Conservation (phyloP, 2,113 vertebrate genomes). For the Ammodytes marinus region DNA sequence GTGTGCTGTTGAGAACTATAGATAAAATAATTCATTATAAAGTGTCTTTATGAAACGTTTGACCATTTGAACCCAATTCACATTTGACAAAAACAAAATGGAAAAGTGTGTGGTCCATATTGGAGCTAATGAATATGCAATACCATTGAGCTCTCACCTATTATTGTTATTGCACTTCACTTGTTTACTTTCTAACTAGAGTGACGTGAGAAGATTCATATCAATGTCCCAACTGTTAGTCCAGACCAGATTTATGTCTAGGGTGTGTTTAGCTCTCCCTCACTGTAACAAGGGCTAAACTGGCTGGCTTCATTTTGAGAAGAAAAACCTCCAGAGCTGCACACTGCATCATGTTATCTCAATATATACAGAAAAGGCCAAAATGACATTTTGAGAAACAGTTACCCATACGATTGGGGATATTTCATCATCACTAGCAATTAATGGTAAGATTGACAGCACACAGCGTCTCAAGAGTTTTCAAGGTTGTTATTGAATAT, state of each 20-base stretch:
- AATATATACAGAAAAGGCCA: too few relatives aligned
- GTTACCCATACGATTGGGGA: too few relatives aligned
- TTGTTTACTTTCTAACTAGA: background rate
- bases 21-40: background rate
- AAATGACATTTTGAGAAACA: too few relatives aligned
- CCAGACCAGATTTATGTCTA: background rate
- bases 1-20: background rate
- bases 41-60: background rate
- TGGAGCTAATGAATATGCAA: background rate
- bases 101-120: background rate
- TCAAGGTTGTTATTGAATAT: too few relatives aligned
- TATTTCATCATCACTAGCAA: too few relatives aligned
- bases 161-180: too few relatives aligned
- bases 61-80: background rate
- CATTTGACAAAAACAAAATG: background rate
- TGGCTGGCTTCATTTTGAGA: background rate
- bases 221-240: background rate
- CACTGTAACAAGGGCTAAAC: background rate
- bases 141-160: background rate
- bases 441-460: too few relatives aligned
- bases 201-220: background rate
- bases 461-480: too few relatives aligned
- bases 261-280: background rate
- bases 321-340: background rate
- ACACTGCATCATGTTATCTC: too few relatives aligned